Percentiles rank a stretch among this genome's conserved stretches.
Conservation (phyloP, 2,797 vertebrate species). For the Hipposideros larvatus region DNA sequence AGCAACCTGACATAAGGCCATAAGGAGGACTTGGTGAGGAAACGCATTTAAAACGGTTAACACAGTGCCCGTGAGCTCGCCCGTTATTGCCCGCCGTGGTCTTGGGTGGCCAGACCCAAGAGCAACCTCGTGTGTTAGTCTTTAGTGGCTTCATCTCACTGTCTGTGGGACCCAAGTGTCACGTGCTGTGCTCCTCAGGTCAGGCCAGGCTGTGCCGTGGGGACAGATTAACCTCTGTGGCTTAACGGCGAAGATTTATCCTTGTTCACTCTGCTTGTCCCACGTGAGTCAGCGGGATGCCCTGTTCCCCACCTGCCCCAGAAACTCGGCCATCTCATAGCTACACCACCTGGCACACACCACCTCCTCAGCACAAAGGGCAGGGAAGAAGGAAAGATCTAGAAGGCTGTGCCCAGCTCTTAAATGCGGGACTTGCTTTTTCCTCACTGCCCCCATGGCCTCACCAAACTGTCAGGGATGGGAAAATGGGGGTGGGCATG, state of each 20-base stretch:
- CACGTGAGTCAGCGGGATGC: neutral
- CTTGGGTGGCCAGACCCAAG: neutral
- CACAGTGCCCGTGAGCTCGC: neutral
- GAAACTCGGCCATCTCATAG: no score
- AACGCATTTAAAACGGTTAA: neutral
- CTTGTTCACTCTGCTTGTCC: neutral
- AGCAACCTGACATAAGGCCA: neutral
- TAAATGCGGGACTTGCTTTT: neutral
- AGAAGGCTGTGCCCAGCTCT: neutral
- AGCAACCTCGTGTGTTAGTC: neutral
- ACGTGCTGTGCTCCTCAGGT: neutral
- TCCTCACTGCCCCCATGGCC: neutral
- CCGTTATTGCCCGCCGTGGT: rapidly evolving
- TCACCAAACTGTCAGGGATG: neutral
- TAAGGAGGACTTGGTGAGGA: neutral
- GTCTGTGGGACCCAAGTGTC: neutral
- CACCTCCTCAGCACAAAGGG: neutral
- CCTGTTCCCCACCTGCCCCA: neutral
- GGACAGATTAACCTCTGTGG: neutral
- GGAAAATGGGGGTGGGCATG: neutral
- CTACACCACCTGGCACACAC: neutral
- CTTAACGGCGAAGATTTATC: neutral
- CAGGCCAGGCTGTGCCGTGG: neutral
- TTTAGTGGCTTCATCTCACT: neutral
- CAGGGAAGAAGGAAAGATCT: neutral